Base-by-base conservation (phyloP, 2,888 invertebrate species). In the Cheilosia vernalis region DNA sequence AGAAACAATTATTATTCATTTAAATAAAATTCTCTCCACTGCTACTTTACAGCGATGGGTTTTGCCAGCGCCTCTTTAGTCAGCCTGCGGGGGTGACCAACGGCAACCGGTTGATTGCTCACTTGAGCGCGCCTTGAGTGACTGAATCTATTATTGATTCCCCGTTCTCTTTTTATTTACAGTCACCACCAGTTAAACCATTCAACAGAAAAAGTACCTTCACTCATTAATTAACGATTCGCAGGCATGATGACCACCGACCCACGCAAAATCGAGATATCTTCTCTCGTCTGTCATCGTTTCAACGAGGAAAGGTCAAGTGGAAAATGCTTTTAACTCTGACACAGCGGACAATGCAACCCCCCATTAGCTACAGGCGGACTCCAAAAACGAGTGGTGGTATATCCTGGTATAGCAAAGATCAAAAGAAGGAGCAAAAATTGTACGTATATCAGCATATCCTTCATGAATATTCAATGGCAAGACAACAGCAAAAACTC, bases 381-480 rank as follows among this genome's bases (percentile, higher is more conserved):
- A 66, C 40, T 15, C 17, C 21, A 33, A 66, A 56, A 64, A 17
- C 10, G 30, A 42, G 53, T 79, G 47, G 9, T 40, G 44, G 17
- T 19, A 53, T 60, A 40, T 80, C 80, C 74, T 53, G 53, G 9
- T 3, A 21, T 17, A 51, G 24, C 63, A 69, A 58, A 69, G 69
- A 58, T 76, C 61, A 69, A 9, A 33, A 30, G 67, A 24, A 55
- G 49, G 21, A 24, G 17, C 27, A 5, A 44, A 60, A 10, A 30
- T 9, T 58, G 63, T 17, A 64, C 61, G 10, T 30, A 74, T 60
- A 66, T 21, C 53, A 80, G 64, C 79, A 66, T 84, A n/a, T n/a
- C 77, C 82, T 72, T 82, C 74, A 84, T 84, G 84, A 84, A 84
- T 84, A 84, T 80, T 84, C 84, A 80, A 76, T 80, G 63, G 63